Evolutionary conservation across 2,888 invertebrate species (phyloP).

Genomic region (Ophioninae sp.): DNA sequence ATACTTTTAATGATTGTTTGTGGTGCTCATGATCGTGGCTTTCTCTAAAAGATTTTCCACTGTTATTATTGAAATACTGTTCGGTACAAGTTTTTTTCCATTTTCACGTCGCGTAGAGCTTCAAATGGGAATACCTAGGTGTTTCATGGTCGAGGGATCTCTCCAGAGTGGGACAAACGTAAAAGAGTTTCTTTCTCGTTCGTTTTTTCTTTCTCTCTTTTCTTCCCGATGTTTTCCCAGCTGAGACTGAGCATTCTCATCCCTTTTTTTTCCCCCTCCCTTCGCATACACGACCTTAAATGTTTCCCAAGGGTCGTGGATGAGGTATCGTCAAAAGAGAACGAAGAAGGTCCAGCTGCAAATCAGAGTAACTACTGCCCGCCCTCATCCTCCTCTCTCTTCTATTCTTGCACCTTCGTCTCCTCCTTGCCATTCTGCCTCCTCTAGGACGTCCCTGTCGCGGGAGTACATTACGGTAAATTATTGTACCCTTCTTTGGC

Average conservation of each 20-base stretch:
- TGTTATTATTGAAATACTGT: background rate
- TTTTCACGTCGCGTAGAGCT: background rate
- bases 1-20: no score
- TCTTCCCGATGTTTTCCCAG: constrained; percentile 25
- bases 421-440: constrained; percentile 14
- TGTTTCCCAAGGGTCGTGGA: constrained; percentile 76
- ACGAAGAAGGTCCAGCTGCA: constrained; percentile 73
- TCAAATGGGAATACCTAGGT: constrained; percentile 9
- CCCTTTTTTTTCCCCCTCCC: constrained; percentile 18
- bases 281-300: constrained; percentile 56
- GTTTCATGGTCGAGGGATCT: constrained; percentile 21
- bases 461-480: constrained; percentile 78
- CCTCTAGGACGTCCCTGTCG: constrained; percentile 65
- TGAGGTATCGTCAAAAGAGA: constrained; percentile 75
- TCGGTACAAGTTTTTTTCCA: background rate
- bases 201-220: constrained; percentile 17
- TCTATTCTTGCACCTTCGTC: background rate
- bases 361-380: constrained; percentile 76
- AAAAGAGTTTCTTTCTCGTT: constrained; percentile 14
- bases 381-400: background rate
- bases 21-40: background rate
- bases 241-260: constrained; percentile 29
- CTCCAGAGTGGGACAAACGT: constrained; percentile 26
- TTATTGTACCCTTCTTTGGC: constrained; percentile 71
- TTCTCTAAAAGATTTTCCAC: background rate